Evolutionary conservation across 2,113 vertebrate genomes (phyloP), one percentile per base, ranked within the genome.

Genomic region (Halichoerus grypus): DNA sequence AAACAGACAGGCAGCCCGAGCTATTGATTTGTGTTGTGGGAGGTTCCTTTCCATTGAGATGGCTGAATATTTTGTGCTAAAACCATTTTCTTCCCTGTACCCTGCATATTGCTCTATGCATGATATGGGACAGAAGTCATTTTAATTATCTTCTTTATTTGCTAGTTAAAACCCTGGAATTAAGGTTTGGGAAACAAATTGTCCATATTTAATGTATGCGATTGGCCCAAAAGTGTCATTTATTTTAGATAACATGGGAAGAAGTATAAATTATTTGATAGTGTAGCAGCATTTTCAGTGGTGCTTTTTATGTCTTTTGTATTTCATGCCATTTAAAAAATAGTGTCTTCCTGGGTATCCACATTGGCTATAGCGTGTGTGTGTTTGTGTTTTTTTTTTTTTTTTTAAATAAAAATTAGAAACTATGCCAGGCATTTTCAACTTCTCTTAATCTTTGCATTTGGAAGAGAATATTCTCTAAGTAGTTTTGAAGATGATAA

Each of bases 401-500:
- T 55, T 65, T 53, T 63, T 33, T 28, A 8, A 76, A 74, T 65
- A 94, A 88, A 74, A 92, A 55, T 59, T 24, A 61, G 22, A 80
- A 1, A 67, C 49, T 71, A 24, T 42, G 81, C 21, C 6, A 2
- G 88, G 55, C 65, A 67, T 93, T 97, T 96, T 84, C 59, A 89
- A 5, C 67, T 95, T 88, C 88, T 97, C n/a, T 95, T 80, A 49
- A 21, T 77, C 71, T 85, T 91, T 94, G 79, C 88, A 63, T 81
- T 84, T 88, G 61, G 76, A 90, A 82, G 88, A 39, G 84, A 84
- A 57, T 80, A 76, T 69, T 94, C 79, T 89, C 42, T 39, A 87
- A 84, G 72, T 83, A 59, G 53, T 83, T 96, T 90, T 95, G 83
- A 90, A 84, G 90, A 57, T 96, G 77, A 72, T 92, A 55, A 85